Evolutionary conservation across 2,113 vertebrate genomes (phyloP).

Genomic region (Pluvianellus socialis): DNA sequence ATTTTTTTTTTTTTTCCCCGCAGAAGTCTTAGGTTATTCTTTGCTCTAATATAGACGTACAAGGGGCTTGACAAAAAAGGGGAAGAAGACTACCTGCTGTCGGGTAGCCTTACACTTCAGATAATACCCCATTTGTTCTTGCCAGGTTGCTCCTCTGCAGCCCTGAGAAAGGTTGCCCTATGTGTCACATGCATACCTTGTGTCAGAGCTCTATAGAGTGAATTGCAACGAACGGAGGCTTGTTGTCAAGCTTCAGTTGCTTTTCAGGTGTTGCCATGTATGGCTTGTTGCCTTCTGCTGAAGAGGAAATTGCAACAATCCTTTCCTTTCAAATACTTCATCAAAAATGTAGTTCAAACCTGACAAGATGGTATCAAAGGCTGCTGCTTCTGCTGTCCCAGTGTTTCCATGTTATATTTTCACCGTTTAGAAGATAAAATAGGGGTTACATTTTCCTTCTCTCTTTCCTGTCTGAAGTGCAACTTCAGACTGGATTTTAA

Average conservation of each 20-base stretch:
- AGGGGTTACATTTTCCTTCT: background rate
- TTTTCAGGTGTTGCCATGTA: background rate
- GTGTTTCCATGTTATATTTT: background rate
- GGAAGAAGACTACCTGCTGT: background rate
- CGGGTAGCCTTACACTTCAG: background rate
- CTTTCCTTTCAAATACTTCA: background rate
- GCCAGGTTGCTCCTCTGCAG: background rate
- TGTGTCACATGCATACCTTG: background rate
- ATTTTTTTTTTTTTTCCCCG: background rate
- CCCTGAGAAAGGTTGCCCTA: accelerated
- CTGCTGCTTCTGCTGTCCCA: background rate
- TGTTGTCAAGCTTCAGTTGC: background rate
- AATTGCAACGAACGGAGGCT: background rate
- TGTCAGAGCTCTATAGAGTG: background rate
- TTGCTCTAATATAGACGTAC: background rate
- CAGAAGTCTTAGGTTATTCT: background rate
- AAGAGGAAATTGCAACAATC: background rate
- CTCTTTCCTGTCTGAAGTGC: background rate
- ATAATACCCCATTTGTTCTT: background rate
- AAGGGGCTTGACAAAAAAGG: background rate
- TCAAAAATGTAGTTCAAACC: background rate
- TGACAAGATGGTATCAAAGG: background rate
- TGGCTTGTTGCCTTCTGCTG: background rate
- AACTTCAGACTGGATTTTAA: background rate
- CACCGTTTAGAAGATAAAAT: background rate